phyloP scores from a whole-genome alignment of 1,140 invertebrate species.

The Fragariocoptes setiger region DNA sequence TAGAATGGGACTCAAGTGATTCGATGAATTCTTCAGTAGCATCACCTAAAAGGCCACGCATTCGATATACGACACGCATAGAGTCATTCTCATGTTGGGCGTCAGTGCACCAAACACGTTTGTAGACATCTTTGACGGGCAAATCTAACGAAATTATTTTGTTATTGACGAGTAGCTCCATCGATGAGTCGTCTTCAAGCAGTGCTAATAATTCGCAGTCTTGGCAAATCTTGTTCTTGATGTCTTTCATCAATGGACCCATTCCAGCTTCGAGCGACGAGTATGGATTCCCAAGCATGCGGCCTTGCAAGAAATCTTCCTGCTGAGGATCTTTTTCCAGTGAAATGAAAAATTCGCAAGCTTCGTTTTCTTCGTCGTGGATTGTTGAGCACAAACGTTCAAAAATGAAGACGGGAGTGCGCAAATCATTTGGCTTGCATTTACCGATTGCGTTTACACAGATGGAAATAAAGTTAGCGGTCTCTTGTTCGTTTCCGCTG shows the following conservation, averaged over 20 bases:
- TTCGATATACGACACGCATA: slow-evolving; percentile 94
- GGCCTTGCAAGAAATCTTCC: slow-evolving; percentile 83
- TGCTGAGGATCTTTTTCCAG: slow-evolving; percentile 93
- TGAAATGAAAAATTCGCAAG: slow-evolving; percentile 77
- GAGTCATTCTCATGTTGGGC: slow-evolving; percentile 33
- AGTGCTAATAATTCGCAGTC: slow-evolving; percentile 87
- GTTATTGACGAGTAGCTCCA: slow-evolving; percentile 92
- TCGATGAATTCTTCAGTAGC: slow-evolving; percentile 95
- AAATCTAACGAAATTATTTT: slow-evolving; percentile 90
- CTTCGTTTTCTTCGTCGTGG: slow-evolving; percentile 82
- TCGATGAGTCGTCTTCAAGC: slow-evolving; percentile 85
- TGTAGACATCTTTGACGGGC: slow-evolving; percentile 54
- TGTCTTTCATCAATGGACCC: slow-evolving; percentile 82
- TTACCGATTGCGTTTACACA: slow-evolving; percentile 83
- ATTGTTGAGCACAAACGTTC: slow-evolving; percentile 88
- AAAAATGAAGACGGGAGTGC: slow-evolving; percentile 78
- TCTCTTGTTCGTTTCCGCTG: slow-evolving; percentile 72
- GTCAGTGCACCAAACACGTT: slow-evolving; percentile 36
- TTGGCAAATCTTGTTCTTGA: slow-evolving; percentile 91
- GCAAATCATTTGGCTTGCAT: slow-evolving; percentile 59
- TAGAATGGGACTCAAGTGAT: slow-evolving; percentile 52
- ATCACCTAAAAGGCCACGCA: slow-evolving; percentile 80
- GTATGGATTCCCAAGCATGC: slow-evolving; percentile 92
- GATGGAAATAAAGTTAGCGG: slow-evolving; percentile 80
- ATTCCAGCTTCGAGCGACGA: slow-evolving; percentile 65